Percentiles rank a stretch among this genome's conserved stretches.
Conservation (phyloP, 2,113 vertebrate genomes). For the Cottus gobio region DNA sequence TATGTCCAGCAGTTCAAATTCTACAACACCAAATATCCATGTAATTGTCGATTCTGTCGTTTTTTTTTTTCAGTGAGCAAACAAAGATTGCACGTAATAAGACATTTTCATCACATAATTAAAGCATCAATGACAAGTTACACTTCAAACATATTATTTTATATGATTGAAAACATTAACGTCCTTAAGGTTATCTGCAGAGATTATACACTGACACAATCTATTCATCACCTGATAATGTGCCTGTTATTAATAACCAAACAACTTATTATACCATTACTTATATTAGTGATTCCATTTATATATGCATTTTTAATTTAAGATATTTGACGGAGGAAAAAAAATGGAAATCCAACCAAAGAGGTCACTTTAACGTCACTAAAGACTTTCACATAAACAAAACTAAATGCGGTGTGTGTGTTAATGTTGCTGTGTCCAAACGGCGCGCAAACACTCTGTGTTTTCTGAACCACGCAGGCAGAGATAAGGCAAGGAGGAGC, state of each 20-base stretch:
- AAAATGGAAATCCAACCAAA: neutral
- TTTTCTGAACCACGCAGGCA: constrained; percentile 36
- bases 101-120: neutral
- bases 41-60: neutral
- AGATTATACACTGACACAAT: neutral
- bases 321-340: neutral
- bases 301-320: neutral
- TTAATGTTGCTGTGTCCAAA: constrained; percentile 8
- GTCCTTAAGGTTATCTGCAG: neutral
- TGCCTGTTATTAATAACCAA: neutral
- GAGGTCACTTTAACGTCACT: neutral
- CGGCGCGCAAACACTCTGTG: neutral
- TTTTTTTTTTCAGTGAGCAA: neutral
- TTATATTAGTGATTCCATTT: neutral
- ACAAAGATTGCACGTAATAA: neutral
- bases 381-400: neutral
- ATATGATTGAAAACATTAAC: neutral
- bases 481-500: constrained; percentile 78
- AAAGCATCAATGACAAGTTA: neutral
- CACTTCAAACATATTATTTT: neutral
- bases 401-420: neutral
- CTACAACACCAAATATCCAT: neutral
- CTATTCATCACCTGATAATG: neutral
- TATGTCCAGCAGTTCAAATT: neutral
- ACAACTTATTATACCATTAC: neutral